Conservation (phyloP, 2,888 invertebrate genomes). For the Ectobius pallidus region DNA sequence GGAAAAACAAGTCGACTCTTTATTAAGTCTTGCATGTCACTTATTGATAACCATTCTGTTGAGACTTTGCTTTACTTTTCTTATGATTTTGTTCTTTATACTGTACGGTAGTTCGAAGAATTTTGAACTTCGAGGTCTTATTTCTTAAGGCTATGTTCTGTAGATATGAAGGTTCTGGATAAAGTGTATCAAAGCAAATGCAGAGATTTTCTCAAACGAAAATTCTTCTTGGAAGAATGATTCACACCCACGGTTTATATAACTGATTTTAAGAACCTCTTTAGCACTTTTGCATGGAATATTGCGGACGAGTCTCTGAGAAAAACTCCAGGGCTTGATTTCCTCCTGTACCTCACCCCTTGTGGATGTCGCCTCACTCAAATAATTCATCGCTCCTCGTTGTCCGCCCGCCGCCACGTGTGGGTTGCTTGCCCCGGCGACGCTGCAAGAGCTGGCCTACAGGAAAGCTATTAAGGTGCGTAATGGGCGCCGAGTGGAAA, state of each 20-base stretch:
- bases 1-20: too few relatives aligned
- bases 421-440: constrained; percentile 23
- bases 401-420: constrained; percentile 18
- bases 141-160: too few relatives aligned
- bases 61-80: too few relatives aligned
- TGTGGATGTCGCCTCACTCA: constrained; percentile 19
- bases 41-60: too few relatives aligned
- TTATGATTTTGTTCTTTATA: too few relatives aligned
- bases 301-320: not conserved
- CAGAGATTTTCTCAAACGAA: too few relatives aligned
- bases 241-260: constrained; percentile 8
- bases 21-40: too few relatives aligned
- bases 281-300: constrained; percentile 19
- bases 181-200: too few relatives aligned
- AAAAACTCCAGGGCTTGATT: constrained; percentile 12
- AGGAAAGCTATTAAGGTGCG: constrained; percentile 74
- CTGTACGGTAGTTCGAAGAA: too few relatives aligned
- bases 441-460: constrained; percentile 45
- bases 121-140: too few relatives aligned
- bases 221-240: too few relatives aligned
- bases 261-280: constrained; percentile 2
- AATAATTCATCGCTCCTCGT: constrained; percentile 31
- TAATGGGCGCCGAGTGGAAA: constrained; percentile 70
- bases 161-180: too few relatives aligned
- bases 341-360: not conserved